Conservation (phyloP, 35 echinoderm and acorn worm species). For the Amphiura filiformis region DNA sequence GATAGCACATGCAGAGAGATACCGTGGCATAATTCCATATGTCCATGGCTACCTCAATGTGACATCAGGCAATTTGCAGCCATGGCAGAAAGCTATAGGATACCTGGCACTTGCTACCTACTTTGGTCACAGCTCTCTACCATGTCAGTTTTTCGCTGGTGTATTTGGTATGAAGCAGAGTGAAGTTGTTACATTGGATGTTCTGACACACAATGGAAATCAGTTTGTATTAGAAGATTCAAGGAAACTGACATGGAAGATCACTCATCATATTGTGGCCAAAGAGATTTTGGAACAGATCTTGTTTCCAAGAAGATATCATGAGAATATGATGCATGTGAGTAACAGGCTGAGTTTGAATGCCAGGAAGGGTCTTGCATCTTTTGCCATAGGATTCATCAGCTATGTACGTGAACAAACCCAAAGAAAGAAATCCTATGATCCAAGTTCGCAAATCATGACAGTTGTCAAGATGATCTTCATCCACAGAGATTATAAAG, state of each 20-base stretch:
- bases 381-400: conserved; percentile 6
- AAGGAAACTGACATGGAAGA: conserved; percentile 16
- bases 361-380: conserved; percentile 1
- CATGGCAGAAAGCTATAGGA: conserved; percentile 29
- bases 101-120: conserved; percentile 32
- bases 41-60: conserved; percentile 19
- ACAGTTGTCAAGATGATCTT: not conserved
- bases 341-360: not conserved
- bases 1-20: conserved; percentile 9
- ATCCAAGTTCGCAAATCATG: not conserved
- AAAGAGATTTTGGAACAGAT: conserved; percentile 47
- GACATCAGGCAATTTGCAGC: not conserved
- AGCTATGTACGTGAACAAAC: conserved; percentile 4
- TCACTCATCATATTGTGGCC: conserved; percentile 46
- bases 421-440: not conserved
- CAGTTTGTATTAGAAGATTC: conserved; percentile 24
- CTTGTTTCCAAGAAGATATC: not conserved
- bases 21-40: conserved; percentile 26
- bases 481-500: conserved; percentile 22
- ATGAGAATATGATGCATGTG: not conserved
- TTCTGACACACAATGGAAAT: conserved; percentile 1
- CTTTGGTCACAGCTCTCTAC: conserved; percentile 35
- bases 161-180: conserved; percentile 18
- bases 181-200: not conserved
- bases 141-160: conserved; percentile 27